Percentiles rank a stretch among this genome's conserved stretches.
phyloP scores from a whole-genome alignment of 2,888 invertebrate species.

The Cerastis leucographa region DNA sequence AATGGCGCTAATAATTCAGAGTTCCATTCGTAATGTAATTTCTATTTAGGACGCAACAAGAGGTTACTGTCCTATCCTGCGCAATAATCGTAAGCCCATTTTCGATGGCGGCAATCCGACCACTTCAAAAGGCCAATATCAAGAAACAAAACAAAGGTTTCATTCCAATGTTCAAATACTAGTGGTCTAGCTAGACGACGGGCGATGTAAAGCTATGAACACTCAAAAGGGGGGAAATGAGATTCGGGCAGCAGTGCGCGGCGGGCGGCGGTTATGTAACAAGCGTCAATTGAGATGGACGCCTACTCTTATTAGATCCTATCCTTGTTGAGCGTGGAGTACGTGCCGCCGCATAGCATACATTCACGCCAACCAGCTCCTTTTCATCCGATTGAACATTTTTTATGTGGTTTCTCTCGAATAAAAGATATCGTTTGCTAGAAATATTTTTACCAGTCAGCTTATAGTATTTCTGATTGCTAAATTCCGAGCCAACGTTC shows the following conservation, averaged over 20 bases:
- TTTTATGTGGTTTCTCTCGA: background rate
- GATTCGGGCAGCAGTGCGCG: slow-evolving; percentile 10
- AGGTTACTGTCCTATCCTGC: background rate
- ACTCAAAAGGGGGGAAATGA: slow-evolving; percentile 28
- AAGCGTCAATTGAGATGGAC: slow-evolving; percentile 41
- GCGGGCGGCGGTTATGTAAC: slow-evolving; percentile 14
- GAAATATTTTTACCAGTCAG: background rate
- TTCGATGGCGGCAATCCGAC: background rate
- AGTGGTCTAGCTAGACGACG: background rate
- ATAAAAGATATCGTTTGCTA: background rate
- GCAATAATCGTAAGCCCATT: background rate
- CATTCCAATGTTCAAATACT: background rate
- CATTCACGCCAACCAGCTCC: background rate
- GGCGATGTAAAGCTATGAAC: background rate
- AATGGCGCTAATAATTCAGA: background rate
- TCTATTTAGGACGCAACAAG: background rate
- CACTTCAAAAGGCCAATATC: slow-evolving; percentile 4
- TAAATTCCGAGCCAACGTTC: slow-evolving; percentile 12
- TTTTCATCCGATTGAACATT: background rate
- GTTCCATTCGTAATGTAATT: background rate
- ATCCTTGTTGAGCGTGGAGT: slow-evolving; percentile 16
- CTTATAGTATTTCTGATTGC: background rate
- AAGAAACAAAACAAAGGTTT: slow-evolving; percentile 8
- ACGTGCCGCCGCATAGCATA: background rate
- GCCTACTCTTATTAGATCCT: slow-evolving; percentile 38